Evolutionary conservation across 1,140 invertebrate genomes (phyloP).

Genomic region (Drosophila erecta): DNA sequence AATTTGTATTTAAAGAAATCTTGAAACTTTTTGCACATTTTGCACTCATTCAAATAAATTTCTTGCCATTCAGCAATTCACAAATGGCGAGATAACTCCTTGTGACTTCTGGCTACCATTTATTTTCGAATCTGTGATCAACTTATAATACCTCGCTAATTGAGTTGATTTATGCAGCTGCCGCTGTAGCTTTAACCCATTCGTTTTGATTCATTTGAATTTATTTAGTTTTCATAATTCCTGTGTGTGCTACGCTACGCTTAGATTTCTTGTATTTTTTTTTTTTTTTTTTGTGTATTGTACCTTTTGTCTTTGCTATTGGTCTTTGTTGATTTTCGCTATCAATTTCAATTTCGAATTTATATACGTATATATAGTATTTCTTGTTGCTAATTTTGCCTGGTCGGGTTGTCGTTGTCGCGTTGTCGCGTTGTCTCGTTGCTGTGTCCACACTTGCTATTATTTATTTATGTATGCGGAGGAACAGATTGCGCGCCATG

Average conservation of each 20-base stretch:
- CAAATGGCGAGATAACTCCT: conserved; percentile 25
- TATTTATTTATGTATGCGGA: conserved; percentile 76
- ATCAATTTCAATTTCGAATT: conserved; percentile 74
- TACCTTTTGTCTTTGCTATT: conserved; percentile 28
- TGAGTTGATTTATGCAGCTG: conserved; percentile 80
- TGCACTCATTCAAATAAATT: background rate
- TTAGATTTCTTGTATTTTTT: conserved; percentile 3
- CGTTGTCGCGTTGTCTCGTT: conserved; percentile 33
- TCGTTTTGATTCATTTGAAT: conserved; percentile 76
- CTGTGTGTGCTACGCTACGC: conserved; percentile 17
- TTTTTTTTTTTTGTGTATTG: conserved; percentile 1
- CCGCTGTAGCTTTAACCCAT: conserved; percentile 28
- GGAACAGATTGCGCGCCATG: conserved; percentile 62
- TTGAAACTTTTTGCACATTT: too few species aligned
- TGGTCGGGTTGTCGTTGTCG: conserved; percentile 61
- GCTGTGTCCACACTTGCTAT: conserved; percentile 77
- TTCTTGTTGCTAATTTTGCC: conserved; percentile 60
- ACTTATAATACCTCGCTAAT: conserved; percentile 74
- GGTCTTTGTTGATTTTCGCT: conserved; percentile 32
- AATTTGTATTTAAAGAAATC: too few species aligned
- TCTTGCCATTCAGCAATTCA: conserved; percentile 5
- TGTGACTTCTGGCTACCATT: conserved; percentile 35
- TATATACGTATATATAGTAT: conserved; percentile 47
- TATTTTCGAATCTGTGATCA: conserved; percentile 43
- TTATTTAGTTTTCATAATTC: conserved; percentile 67